phyloP scores from a whole-genome alignment of 37 sponge, comb jelly and placozoan species.

The Diacarnus erythraeanus region DNA sequence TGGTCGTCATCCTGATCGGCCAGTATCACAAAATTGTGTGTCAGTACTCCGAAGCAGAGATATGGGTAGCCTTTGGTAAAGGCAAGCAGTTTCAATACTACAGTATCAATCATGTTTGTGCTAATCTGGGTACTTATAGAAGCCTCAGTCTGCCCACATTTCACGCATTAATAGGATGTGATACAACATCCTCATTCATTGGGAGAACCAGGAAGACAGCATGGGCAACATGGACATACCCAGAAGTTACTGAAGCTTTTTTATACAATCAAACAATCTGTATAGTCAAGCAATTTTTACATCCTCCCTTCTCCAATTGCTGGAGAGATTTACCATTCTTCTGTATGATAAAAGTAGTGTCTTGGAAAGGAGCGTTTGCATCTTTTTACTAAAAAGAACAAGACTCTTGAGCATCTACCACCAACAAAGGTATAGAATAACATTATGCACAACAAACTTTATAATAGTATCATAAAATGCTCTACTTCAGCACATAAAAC shows the following conservation, averaged over 20 bases:
- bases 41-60: no score
- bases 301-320: neutral
- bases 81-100: constrained; percentile 34
- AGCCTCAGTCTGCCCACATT: neutral
- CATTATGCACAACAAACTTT: neutral
- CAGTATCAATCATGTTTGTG: constrained; percentile 28
- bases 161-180: constrained; percentile 28
- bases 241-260: neutral
- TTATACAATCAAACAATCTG: neutral
- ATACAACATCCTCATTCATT: constrained; percentile 24
- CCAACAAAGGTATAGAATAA: neutral
- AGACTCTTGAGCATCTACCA: neutral
- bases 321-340: constrained; percentile 24
- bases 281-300: no score
- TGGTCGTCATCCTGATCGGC: constrained; percentile 17
- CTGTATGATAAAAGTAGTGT: constrained; percentile 22
- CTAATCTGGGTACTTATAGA: constrained; percentile 12
- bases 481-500: constrained; percentile 1
- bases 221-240: constrained; percentile 12
- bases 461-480: neutral
- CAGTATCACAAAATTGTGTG: no score
- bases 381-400: constrained; percentile 6
- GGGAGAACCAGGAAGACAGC: constrained; percentile 41
- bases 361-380: neutral
- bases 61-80: constrained; percentile 52